phyloP scores from a whole-genome alignment of 2,888 invertebrate species.

The Arctia plantaginis region DNA sequence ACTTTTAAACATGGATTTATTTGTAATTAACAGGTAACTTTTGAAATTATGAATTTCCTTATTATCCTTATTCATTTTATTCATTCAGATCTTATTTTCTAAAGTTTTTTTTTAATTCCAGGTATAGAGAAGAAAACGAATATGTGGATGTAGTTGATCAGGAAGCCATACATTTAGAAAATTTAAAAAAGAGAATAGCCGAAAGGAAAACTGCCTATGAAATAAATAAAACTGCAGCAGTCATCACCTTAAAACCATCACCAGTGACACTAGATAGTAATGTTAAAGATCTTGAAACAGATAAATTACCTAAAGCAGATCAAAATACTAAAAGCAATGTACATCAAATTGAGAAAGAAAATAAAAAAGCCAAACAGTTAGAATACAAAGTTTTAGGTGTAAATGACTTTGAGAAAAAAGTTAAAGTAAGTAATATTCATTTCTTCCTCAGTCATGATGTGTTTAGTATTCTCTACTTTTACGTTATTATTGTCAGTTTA shows the following conservation, averaged over 20 bases:
- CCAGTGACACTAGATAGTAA: constrained; percentile 12
- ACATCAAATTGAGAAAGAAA: constrained; percentile 35
- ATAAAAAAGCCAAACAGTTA: constrained; percentile 51
- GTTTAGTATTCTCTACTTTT: background rate
- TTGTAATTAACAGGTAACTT: constrained; percentile 89
- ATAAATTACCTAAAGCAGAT: background rate
- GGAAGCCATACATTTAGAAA: constrained; percentile 86
- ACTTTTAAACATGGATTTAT: constrained; percentile 87
- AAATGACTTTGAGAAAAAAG: constrained; percentile 86
- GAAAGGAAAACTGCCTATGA: constrained; percentile 77
- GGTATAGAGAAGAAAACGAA: constrained; percentile 80
- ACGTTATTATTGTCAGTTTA: too few species aligned
- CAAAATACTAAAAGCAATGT: constrained; percentile 33
- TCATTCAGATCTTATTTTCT: background rate
- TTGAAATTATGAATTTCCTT: background rate
- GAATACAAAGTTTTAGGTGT: constrained; percentile 90
- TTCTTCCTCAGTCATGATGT: background rate
- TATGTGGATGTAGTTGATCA: constrained; percentile 71
- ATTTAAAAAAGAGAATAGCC: constrained; percentile 87
- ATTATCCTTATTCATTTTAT: background rate
- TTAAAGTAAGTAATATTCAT: constrained; percentile 71
- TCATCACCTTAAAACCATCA: constrained; percentile 54
- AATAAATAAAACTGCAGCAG: constrained; percentile 59
- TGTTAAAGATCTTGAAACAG: background rate
- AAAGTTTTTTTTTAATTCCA: constrained; percentile 45